Conservation (phyloP, 2,888 invertebrate genomes). For the Choristoneura rosaceana region DNA sequence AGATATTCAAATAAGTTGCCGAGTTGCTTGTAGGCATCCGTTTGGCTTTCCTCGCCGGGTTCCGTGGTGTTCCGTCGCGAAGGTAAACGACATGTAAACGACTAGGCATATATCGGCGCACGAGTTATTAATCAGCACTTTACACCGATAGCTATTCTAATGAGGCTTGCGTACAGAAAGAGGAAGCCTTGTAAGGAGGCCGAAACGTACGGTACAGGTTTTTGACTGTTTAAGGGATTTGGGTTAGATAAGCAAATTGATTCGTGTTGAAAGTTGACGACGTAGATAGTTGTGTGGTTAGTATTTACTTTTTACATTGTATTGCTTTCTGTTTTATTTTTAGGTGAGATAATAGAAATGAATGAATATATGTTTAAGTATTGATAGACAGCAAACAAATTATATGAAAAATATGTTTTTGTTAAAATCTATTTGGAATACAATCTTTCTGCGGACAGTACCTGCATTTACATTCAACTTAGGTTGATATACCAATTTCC, state of each 20-base stretch:
- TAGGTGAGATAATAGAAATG: not conserved
- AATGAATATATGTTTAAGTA: too few species aligned
- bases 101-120: conserved; percentile 62
- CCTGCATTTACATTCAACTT: too few species aligned
- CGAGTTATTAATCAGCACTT: conserved; percentile 81
- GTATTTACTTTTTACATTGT: not conserved
- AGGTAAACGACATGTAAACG: conserved; percentile 84
- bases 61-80: conserved; percentile 57
- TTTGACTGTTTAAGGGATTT: conserved; percentile 37
- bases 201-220: conserved; percentile 70
- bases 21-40: conserved; percentile 52
- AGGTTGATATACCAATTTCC: too few species aligned
- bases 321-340: not conserved
- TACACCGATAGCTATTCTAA: conserved; percentile 84
- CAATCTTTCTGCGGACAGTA: too few species aligned
- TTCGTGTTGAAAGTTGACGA: conserved; percentile 17
- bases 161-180: conserved; percentile 71
- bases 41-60: conserved; percentile 60
- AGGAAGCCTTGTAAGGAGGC: conserved; percentile 74
- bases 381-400: too few species aligned
- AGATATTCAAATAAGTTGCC: conserved; percentile 71
- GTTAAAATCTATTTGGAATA: too few species aligned
- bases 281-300: not conserved
- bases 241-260: conserved; percentile 26
- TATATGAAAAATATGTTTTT: too few species aligned